A percentile compares a stretch with the other conserved stretches of the same genome.
These are phyloP conservation scores for Cephalotes varians DNA, from an alignment of 2,888 invertebrate genomes.

Conservation along the genomic window DNA sequence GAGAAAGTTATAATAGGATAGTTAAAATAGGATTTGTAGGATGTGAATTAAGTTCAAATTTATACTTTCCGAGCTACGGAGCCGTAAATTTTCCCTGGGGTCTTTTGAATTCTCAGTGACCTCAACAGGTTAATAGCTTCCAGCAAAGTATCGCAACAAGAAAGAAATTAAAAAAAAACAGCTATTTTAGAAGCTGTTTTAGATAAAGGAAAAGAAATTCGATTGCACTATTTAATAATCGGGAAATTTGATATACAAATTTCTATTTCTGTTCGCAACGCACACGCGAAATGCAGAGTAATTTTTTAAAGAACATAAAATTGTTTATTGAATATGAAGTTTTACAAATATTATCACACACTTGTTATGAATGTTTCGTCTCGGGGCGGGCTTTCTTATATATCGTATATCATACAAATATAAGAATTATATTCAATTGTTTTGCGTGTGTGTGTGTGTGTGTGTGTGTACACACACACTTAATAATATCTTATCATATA, in stretches of 20 bases:
- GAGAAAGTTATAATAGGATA: too few relatives aligned
- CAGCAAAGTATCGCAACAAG: background rate
- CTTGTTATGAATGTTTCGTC: slow-evolving; percentile 83
- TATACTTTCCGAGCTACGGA: too few relatives aligned
- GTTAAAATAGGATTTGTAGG: too few relatives aligned
- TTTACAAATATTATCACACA: slow-evolving; percentile 86
- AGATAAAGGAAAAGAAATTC: too few relatives aligned
- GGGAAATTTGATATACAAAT: too few relatives aligned
- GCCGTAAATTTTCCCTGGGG: too few relatives aligned
- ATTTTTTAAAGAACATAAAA: slow-evolving; percentile 81
- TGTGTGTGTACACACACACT: slow-evolving; percentile 75
- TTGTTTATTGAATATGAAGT: slow-evolving; percentile 84
- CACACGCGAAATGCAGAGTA: background rate
- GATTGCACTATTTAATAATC: too few relatives aligned
- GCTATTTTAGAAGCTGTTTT: background rate
- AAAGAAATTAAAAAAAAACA: background rate
- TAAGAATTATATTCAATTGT: slow-evolving; percentile 79
- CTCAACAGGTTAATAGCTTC: too few relatives aligned
- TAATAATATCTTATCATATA: slow-evolving; percentile 70
- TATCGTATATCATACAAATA: slow-evolving; percentile 81
- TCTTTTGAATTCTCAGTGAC: too few relatives aligned
- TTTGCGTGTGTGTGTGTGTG: slow-evolving; percentile 40
- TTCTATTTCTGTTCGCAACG: background rate
- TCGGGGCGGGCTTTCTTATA: slow-evolving; percentile 79
- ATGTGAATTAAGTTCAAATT: too few relatives aligned